phyloP scores from a whole-genome alignment of 2,888 invertebrate species.

The Rhingia rostrata region DNA sequence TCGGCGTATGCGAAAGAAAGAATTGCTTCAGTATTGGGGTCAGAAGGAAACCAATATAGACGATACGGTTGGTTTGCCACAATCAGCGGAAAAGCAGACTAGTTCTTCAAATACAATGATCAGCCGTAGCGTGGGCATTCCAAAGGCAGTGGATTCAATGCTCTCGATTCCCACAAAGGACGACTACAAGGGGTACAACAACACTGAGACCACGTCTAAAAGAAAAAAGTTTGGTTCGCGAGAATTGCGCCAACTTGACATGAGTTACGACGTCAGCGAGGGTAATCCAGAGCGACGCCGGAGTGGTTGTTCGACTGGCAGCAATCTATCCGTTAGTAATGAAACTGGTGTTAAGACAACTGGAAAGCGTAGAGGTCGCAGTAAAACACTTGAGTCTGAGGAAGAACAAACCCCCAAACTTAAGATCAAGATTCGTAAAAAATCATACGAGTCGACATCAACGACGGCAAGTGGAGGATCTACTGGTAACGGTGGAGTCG shows the following conservation, averaged over 20 bases:
- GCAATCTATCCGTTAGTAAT: constrained; percentile 77
- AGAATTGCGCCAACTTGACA: constrained; percentile 87
- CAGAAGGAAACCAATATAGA: constrained; percentile 93
- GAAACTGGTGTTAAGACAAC: constrained; percentile 79
- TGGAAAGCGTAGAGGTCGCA: constrained; percentile 81
- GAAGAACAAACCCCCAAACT: constrained; percentile 85
- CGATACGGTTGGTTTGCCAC: constrained; percentile 85
- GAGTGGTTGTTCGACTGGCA: constrained; percentile 83
- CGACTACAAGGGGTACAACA: constrained; percentile 88
- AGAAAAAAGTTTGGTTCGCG: constrained; percentile 85
- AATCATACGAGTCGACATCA: constrained; percentile 81
- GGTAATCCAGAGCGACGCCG: constrained; percentile 83
- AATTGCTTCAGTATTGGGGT: constrained; percentile 91
- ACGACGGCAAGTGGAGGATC: constrained; percentile 75
- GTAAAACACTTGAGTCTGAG: constrained; percentile 81
- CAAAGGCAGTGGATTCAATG: constrained; percentile 95
- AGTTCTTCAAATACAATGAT: constrained; percentile 84
- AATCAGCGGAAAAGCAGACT: constrained; percentile 81
- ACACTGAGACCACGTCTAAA: constrained; percentile 84
- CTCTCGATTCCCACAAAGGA: constrained; percentile 92
- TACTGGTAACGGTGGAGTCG: constrained; percentile 75
- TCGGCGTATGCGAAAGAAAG: constrained; percentile 94
- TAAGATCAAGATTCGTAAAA: constrained; percentile 89
- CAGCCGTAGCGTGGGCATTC: constrained; percentile 84
- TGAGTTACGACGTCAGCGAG: constrained; percentile 85